Evolutionary conservation across 2,113 vertebrate species (phyloP).

Genomic region (Dipodomys stephensi): DNA sequence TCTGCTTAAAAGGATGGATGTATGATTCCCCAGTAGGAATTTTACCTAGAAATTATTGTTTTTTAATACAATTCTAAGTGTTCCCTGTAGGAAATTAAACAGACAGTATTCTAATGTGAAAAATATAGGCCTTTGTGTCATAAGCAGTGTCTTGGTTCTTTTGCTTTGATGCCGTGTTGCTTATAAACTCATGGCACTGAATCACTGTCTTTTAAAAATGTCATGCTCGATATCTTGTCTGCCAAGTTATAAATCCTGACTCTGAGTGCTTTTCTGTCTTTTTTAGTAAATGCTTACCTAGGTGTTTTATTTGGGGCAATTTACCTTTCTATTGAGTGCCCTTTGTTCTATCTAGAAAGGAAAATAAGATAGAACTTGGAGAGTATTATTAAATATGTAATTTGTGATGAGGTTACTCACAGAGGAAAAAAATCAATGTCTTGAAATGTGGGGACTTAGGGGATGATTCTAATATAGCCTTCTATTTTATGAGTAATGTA

Average conservation of each 20-base stretch:
- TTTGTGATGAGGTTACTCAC: conserved; percentile 37
- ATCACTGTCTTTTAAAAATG: conserved; percentile 61
- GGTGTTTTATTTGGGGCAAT: conserved; percentile 21
- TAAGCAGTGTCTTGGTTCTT: conserved; percentile 43
- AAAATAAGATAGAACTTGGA: conserved; percentile 63
- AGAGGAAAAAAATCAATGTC: conserved; percentile 18
- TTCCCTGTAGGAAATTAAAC: conserved; percentile 79
- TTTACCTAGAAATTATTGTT: conserved; percentile 80
- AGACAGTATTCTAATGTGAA: conserved; percentile 64
- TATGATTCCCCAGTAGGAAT: conserved; percentile 76
- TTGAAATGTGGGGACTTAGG: not conserved
- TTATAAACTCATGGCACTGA: not conserved
- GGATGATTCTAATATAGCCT: conserved; percentile 1
- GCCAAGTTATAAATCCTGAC: conserved; percentile 30
- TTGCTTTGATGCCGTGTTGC: conserved; percentile 65
- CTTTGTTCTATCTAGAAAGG: conserved; percentile 22
- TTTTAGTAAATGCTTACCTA: conserved; percentile 7
- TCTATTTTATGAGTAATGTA: conserved; percentile 60
- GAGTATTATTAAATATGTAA: conserved; percentile 17
- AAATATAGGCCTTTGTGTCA: conserved; percentile 53
- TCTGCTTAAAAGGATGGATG: conserved; percentile 70
- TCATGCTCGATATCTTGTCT: conserved; percentile 51
- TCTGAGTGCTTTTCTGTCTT: conserved; percentile 21
- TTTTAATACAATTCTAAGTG: conserved; percentile 75
- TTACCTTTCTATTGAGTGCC: conserved; percentile 64